Evolutionary conservation across 2,888 invertebrate genomes (phyloP), one percentile per base, ranked within the genome.

Genomic region (Thecocarcelia acutangulata): DNA sequence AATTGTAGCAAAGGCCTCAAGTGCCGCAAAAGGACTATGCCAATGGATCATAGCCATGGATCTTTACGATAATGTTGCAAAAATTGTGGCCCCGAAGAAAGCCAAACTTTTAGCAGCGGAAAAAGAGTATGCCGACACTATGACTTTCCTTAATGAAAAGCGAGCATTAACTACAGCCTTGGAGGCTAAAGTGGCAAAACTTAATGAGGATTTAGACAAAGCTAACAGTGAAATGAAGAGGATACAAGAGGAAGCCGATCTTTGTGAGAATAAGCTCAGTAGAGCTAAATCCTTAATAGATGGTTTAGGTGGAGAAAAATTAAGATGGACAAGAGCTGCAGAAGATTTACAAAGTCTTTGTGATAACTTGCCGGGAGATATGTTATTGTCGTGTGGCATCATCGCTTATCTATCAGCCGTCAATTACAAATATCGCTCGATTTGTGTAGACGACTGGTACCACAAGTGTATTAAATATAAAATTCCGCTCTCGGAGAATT

Each of bases 21-120:
- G 96, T 83, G 98, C 98, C 3, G 98, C 98, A 21, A 97, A 98
- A 91, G 98, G 97, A 0, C 91, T 97, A 1, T 97, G 97, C 86
- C 94, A 96, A 92, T 97, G 97, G 97, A 94, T 97, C 37, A 95
- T 96, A 85, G 98, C 98, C 0, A 97, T 98, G 94, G 98, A 95
- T 90, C 94, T 97, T 88, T 98, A 96, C 90, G 97, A 97, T 89
- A 95, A 95, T 88, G 97, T 97, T 0, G 96, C 96, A 86, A 92
- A 93, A 84, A 92, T 92, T 6, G 96, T 97, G 0, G 96, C 95
- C 0, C 98, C 98, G 0, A 98, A 98, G 91, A 97, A 97, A 91
- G 94, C 93, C 2, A 96, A 96, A 3, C 91, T 98, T 28, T 93
- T 93, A 0, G 92, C 92, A 37, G 97, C 98, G 0, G 97, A 98